A percentile compares a stretch with the other conserved stretches of the same genome.
Evolutionary conservation across 2,797 vertebrate genomes (phyloP).

Genomic region (Anguilla megastoma): DNA sequence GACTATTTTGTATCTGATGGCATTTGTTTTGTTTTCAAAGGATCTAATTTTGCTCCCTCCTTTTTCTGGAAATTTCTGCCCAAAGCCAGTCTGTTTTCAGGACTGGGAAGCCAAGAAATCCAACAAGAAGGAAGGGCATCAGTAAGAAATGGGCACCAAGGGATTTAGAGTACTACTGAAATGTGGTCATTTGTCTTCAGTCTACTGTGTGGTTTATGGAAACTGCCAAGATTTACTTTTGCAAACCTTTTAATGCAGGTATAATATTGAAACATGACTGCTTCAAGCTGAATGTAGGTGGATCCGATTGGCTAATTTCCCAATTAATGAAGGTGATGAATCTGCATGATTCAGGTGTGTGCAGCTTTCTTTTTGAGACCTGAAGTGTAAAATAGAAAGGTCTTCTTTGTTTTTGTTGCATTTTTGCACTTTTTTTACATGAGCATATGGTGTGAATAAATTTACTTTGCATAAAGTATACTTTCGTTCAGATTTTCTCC

Average conservation of each 20-base stretch:
- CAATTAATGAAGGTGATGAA: too few relatives aligned
- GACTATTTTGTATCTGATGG: conserved; percentile 38
- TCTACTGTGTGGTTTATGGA: background rate
- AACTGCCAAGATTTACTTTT: background rate
- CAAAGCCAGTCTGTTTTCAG: conserved; percentile 20
- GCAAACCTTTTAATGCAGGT: background rate
- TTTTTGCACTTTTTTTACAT: background rate
- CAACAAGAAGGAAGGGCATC: background rate
- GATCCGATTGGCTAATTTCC: background rate
- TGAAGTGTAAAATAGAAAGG: too few relatives aligned
- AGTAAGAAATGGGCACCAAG: background rate
- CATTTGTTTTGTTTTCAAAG: conserved; percentile 27
- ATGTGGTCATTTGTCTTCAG: background rate
- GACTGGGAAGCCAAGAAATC: conserved; percentile 18
- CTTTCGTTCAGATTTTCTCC: background rate
- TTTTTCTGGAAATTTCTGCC: conserved; percentile 25
- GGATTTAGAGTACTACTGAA: background rate
- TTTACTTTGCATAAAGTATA: too few relatives aligned
- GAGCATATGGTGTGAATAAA: too few relatives aligned
- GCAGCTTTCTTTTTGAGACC: background rate
- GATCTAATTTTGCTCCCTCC: conserved; percentile 19
- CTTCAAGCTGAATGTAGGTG: too few relatives aligned
- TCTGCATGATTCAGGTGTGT: too few relatives aligned
- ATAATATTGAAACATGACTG: too few relatives aligned
- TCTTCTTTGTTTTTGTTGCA: too few relatives aligned